Conservation (phyloP, 1,140 invertebrate genomes). For the Apis dorsata region DNA sequence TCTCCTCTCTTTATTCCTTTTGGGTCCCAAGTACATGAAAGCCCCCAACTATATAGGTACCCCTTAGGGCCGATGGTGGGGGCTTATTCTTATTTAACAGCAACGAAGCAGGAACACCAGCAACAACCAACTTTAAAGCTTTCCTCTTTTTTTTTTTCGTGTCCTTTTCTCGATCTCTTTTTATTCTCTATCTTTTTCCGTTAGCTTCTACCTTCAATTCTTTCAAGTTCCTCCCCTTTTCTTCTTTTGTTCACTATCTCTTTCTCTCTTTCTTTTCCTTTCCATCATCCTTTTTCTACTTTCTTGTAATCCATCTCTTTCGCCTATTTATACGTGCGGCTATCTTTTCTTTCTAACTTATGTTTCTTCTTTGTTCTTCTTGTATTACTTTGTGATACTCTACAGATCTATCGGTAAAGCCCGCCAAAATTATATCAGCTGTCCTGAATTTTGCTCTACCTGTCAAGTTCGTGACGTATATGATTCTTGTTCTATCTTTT, state of each 20-base stretch:
- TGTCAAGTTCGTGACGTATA: slow-evolving; percentile 49
- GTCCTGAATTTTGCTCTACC: slow-evolving; percentile 71
- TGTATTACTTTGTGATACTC: slow-evolving; percentile 42
- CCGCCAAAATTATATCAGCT: slow-evolving; percentile 80
- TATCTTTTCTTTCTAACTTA: slow-evolving; percentile 24
- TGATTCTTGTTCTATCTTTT: slow-evolving; percentile 57
- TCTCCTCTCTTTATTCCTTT: slow-evolving; percentile 78
- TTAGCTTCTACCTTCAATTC: slow-evolving; percentile 18
- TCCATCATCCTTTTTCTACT: background rate
- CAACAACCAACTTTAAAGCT: slow-evolving; percentile 48
- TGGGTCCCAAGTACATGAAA: slow-evolving; percentile 68
- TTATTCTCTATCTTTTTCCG: slow-evolving; percentile 32
- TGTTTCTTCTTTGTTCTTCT: slow-evolving; percentile 25
- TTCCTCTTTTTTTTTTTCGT: slow-evolving; percentile 55
- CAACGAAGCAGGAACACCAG: slow-evolving; percentile 67
- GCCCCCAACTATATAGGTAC: slow-evolving; percentile 65
- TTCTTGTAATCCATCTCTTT: slow-evolving; percentile 31
- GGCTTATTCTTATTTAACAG: slow-evolving; percentile 77
- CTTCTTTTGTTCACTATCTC: slow-evolving; percentile 27
- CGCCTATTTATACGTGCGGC: slow-evolving; percentile 21
- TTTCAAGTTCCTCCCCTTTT: slow-evolving; percentile 19
- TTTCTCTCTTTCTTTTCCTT: background rate
- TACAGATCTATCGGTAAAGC: slow-evolving; percentile 53
- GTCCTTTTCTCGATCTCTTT: slow-evolving; percentile 27
- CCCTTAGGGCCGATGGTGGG: slow-evolving; percentile 63